phyloP scores from a whole-genome alignment of 1,140 invertebrate genomes.

The Hestina assimilis region DNA sequence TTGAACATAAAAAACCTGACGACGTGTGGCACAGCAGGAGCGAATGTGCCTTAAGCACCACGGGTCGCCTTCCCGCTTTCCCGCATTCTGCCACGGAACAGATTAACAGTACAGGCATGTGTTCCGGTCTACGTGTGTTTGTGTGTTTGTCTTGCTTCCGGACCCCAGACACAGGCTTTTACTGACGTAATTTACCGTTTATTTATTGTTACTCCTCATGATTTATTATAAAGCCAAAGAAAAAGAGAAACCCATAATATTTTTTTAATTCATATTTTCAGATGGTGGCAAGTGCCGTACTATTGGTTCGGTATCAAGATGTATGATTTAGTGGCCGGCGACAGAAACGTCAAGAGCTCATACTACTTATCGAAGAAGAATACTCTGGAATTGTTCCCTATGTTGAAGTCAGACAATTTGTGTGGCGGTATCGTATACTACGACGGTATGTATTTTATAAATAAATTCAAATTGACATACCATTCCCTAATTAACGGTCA shows the following conservation, averaged over 20 bases:
- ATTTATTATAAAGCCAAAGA: no score
- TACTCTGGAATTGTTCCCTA: constrained; percentile 98
- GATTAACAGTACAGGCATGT: no score
- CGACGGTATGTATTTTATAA: constrained; percentile 86
- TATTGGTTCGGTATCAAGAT: constrained; percentile 99
- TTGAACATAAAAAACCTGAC: no score
- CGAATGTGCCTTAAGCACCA: no score
- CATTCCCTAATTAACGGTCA: neutral
- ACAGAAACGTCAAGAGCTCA: constrained; percentile 95
- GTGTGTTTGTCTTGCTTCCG: no score
- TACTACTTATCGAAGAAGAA: constrained; percentile 96
- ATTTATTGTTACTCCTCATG: neutral
- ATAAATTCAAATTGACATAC: neutral
- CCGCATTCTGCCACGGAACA: no score
- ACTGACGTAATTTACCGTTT: neutral
- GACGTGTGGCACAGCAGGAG: no score
- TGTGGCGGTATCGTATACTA: constrained; percentile 99
- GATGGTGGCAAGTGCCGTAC: constrained; percentile 99
- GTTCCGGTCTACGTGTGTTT: no score
- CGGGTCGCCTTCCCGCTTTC: no score
- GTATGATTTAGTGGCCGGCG: constrained; percentile 98
- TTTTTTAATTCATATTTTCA: constrained; percentile 70
- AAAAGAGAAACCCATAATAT: neutral
- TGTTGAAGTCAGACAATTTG: constrained; percentile 95
- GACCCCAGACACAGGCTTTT: no score